Conservation (phyloP, 2,797 vertebrate genomes). For the Eulemur coronatus region DNA sequence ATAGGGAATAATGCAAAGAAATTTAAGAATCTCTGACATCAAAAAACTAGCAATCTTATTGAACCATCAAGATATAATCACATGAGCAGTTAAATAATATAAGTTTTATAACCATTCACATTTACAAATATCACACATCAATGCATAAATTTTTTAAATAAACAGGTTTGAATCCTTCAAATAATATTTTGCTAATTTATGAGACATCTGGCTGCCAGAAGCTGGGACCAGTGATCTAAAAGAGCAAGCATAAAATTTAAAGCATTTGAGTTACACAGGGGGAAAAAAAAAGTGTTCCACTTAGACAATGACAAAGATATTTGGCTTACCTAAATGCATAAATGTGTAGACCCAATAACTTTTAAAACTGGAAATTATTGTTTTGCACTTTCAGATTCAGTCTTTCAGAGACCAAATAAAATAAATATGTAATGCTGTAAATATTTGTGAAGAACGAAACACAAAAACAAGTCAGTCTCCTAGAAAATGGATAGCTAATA, state of each 20-base stretch:
- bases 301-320: constrained; percentile 18
- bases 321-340: constrained; percentile 44
- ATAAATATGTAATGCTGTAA: constrained; percentile 41
- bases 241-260: constrained; percentile 43
- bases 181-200: constrained; percentile 48
- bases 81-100: not conserved
- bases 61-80: not conserved
- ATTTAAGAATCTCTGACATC: not conserved
- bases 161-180: not conserved
- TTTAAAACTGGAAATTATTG: constrained; percentile 44
- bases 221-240: constrained; percentile 7
- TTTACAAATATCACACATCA: constrained; percentile 1
- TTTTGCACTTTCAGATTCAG: constrained; percentile 34
- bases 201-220: constrained; percentile 68
- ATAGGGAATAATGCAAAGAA: not conserved
- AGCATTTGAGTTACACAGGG: not conserved
- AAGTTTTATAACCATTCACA: constrained; percentile 6
- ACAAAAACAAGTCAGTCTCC: constrained; percentile 3
- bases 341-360: constrained; percentile 10
- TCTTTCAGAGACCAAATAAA: constrained; percentile 52
- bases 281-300: not conserved
- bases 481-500: constrained; percentile 45
- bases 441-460: constrained; percentile 28
- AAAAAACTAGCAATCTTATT: not conserved
- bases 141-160: not conserved